Evolutionary conservation across 2,797 vertebrate genomes (phyloP).

Genomic region (Morelia viridis): DNA sequence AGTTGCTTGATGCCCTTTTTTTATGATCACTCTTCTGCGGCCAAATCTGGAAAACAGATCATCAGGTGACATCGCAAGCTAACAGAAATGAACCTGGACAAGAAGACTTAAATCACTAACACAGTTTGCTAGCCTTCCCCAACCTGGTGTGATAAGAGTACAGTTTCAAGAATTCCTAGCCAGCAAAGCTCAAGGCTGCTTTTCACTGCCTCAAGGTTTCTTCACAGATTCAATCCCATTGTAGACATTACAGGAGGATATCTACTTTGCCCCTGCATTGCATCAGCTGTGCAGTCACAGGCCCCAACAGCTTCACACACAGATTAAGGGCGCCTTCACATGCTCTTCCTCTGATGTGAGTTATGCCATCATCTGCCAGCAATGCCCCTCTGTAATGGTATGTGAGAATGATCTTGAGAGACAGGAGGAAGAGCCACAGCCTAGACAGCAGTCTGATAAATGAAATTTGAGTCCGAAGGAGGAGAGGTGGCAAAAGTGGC

Average conservation of each 20-base stretch:
- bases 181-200: not conserved
- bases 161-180: not conserved
- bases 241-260: not conserved
- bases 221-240: not conserved
- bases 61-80: not conserved
- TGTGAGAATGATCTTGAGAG: not conserved
- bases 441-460: not conserved
- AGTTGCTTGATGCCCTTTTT: slow-evolving; percentile 60
- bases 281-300: not conserved
- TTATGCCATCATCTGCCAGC: not conserved
- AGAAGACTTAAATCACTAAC: not conserved
- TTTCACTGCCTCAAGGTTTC: not conserved
- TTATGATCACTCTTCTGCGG: slow-evolving; percentile 64
- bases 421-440: not conserved
- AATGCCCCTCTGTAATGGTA: not conserved
- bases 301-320: not conserved
- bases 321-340: not conserved
- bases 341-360: not conserved
- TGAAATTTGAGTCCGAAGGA: not conserved
- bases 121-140: not conserved
- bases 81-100: slow-evolving; percentile 1
- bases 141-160: not conserved
- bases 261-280: not conserved
- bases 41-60: slow-evolving; percentile 61
- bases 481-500: not conserved